Conservation (phyloP, 2,113 vertebrate genomes). For the Cottus gobio region DNA sequence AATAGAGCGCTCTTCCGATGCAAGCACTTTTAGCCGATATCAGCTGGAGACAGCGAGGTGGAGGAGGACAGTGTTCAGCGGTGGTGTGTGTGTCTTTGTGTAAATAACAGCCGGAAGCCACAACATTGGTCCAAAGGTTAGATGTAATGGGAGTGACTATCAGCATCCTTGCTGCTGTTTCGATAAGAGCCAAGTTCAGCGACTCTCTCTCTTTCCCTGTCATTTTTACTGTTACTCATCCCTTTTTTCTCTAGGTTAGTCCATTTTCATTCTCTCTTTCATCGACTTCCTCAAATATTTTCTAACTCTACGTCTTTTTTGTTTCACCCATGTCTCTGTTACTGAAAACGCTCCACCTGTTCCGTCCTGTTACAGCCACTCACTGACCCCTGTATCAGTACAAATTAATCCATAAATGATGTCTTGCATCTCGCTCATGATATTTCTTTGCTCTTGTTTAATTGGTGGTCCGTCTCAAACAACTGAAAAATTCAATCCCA, state of each 20-base stretch:
- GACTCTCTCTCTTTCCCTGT: conserved; percentile 26
- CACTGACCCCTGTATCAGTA: conserved; percentile 29
- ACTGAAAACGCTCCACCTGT: conserved; percentile 41
- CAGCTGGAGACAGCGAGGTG: conserved; percentile 31
- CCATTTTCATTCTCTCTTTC: conserved; percentile 10
- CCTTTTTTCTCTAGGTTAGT: conserved; percentile 7
- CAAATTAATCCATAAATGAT: conserved; percentile 17
- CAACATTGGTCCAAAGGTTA: conserved; percentile 59
- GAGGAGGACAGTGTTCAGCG: conserved; percentile 12
- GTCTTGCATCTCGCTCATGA: background rate
- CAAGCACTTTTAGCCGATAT: conserved; percentile 32
- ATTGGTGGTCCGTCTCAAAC: background rate
- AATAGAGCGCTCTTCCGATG: conserved; percentile 5
- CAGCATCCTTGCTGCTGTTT: conserved; percentile 35
- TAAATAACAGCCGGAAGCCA: conserved; percentile 57
- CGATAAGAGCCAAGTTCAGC: conserved; percentile 50
- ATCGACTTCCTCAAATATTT: background rate
- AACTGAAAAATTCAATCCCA: background rate
- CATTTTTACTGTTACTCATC: background rate
- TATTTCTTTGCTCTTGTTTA: background rate
- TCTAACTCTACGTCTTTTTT: background rate
- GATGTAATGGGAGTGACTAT: conserved; percentile 59
- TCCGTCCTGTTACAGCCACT: conserved; percentile 32
- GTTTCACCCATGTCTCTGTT: conserved; percentile 4
- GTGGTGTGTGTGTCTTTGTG: conserved; percentile 21